Evolutionary conservation across 2,797 vertebrate species (phyloP).

Genomic region (Petrocephalus sullivani): DNA sequence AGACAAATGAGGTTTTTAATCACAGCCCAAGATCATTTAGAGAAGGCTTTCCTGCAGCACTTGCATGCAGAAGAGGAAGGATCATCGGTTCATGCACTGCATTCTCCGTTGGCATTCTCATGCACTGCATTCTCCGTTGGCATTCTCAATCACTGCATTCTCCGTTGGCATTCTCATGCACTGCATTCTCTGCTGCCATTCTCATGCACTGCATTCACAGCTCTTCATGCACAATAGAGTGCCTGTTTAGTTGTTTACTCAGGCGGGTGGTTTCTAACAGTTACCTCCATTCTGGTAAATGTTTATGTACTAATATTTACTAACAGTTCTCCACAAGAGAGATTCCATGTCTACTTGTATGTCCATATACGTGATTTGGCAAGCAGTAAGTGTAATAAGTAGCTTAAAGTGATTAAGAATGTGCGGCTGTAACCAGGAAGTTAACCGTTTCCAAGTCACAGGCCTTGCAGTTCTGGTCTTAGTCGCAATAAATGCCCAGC

Average conservation of each 20-base stretch:
- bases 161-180: not conserved
- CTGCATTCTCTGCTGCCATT: not conserved
- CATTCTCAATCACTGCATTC: not conserved
- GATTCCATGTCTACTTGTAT: constrained; percentile 8
- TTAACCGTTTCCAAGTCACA: not conserved
- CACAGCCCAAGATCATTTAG: not conserved
- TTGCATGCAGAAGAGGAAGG: not conserved
- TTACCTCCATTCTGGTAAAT: constrained; percentile 6
- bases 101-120: not conserved
- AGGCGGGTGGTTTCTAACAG: not conserved
- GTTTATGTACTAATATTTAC: constrained; percentile 11
- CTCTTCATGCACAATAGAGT: not conserved
- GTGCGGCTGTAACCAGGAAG: not conserved
- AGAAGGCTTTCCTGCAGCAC: not conserved
- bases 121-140: not conserved
- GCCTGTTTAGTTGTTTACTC: constrained; percentile 14
- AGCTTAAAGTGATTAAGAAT: not conserved
- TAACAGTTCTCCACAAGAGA: not conserved
- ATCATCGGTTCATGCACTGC: not conserved
- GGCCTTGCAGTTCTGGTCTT: not conserved
- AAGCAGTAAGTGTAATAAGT: not conserved
- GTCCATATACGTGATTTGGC: not conserved
- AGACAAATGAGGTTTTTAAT: constrained; percentile 25
- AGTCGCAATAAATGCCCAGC: not conserved
- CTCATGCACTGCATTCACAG: not conserved